Evolutionary conservation across 2,888 invertebrate genomes (phyloP).

Genomic region (Hyposoter dolosus): DNA sequence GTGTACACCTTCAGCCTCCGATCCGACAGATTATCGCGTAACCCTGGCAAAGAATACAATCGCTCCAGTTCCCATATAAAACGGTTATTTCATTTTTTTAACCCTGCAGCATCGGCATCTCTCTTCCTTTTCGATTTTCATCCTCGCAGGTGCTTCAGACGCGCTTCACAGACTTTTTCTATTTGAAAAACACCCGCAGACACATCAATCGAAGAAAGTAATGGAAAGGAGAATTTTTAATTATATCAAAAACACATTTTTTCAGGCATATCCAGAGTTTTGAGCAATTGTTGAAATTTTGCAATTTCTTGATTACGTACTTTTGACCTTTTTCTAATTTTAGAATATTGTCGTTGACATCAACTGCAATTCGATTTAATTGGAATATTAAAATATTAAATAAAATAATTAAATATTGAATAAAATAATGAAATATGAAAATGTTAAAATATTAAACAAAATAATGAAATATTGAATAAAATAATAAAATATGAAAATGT

Average conservation of each 20-base stretch:
- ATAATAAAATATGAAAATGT: too few relatives aligned
- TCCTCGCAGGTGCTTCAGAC: not conserved
- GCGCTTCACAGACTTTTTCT: not conserved
- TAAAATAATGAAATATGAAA: too few relatives aligned
- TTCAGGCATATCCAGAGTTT: not conserved
- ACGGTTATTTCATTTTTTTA: slow-evolving; percentile 21
- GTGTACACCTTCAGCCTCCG: slow-evolving; percentile 42
- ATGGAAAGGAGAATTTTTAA: too few relatives aligned
- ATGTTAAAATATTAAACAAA: too few relatives aligned
- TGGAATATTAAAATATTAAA: too few relatives aligned
- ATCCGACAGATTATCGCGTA: slow-evolving; percentile 65
- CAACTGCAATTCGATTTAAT: too few relatives aligned
- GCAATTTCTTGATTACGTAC: not conserved
- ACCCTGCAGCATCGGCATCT: not conserved
- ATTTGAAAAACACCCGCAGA: not conserved
- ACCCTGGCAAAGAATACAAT: slow-evolving; percentile 43
- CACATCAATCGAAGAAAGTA: not conserved
- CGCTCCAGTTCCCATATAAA: not conserved
- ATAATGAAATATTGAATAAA: too few relatives aligned
- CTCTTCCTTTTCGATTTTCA: not conserved
- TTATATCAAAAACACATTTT: not conserved
- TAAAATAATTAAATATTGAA: too few relatives aligned
- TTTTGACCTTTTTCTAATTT: not conserved
- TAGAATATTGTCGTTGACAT: not conserved
- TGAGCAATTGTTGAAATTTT: not conserved